Conservation (phyloP, 2,113 vertebrate genomes). For the Oryzias javanicus region DNA sequence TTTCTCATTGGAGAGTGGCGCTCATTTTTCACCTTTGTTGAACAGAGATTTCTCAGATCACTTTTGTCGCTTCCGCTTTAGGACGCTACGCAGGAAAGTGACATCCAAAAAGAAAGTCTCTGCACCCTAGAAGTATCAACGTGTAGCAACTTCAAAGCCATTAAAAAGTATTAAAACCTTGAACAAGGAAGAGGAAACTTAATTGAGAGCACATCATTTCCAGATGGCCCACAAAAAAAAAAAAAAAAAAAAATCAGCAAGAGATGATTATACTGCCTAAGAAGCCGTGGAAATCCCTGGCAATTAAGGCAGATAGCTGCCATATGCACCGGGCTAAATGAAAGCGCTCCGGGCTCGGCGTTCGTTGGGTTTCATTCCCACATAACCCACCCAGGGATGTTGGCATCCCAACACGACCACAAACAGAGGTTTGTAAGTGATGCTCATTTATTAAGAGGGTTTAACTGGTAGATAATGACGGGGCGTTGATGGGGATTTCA, state of each 20-base stretch:
- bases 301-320: slow-evolving; percentile 73
- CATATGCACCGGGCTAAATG: slow-evolving; percentile 62
- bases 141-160: slow-evolving; percentile 60
- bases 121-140: slow-evolving; percentile 26
- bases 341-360: slow-evolving; percentile 21
- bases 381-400: no score
- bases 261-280: slow-evolving; percentile 68
- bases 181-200: slow-evolving; percentile 65
- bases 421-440: neutral
- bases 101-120: neutral
- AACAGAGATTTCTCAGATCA: neutral
- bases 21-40: slow-evolving; percentile 57
- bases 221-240: slow-evolving; percentile 65
- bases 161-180: slow-evolving; percentile 55
- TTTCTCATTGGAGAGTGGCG: slow-evolving; percentile 39
- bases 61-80: no score
- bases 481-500: neutral
- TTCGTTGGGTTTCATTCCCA: slow-evolving; percentile 10
- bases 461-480: neutral
- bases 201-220: slow-evolving; percentile 76
- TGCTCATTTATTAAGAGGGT: neutral
- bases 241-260: slow-evolving; percentile 46
- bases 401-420: neutral
- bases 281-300: slow-evolving; percentile 69
- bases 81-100: no score